These are phyloP conservation scores for Nephrotoma flavescens DNA, from an alignment of 2,888 invertebrate genomes.

Conservation along the genomic window DNA sequence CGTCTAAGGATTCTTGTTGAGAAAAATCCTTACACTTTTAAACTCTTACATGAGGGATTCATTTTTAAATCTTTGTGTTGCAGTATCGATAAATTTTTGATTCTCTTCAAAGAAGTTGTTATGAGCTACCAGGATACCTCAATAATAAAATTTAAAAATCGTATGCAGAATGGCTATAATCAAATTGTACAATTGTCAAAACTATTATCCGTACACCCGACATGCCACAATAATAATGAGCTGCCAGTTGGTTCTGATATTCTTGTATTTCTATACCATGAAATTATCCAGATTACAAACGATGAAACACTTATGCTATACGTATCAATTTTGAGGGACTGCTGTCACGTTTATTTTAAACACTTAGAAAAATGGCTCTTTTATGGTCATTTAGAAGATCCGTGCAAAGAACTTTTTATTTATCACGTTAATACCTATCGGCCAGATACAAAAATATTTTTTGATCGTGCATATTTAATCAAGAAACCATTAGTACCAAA, in stretches of 20 bases:
- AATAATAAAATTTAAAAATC: conserved; percentile 19
- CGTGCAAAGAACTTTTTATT: conserved; percentile 74
- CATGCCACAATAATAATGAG: conserved; percentile 10
- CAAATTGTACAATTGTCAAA: conserved; percentile 22
- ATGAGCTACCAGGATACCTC: conserved; percentile 18
- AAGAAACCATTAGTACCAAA: conserved; percentile 40
- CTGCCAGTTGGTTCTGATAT: conserved; percentile 24
- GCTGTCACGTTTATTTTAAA: conserved; percentile 26
- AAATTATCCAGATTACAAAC: conserved; percentile 22
- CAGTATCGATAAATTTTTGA: conserved; percentile 41
- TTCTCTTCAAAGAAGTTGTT: conserved; percentile 37
- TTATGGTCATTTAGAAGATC: conserved; percentile 67
- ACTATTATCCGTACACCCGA: conserved; percentile 21
- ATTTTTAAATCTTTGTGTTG: conserved; percentile 43
- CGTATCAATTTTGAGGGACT: conserved; percentile 23
- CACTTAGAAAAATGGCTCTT: conserved; percentile 69
- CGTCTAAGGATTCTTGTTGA: conserved; percentile 21
- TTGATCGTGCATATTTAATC: conserved; percentile 26
- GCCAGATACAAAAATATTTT: conserved; percentile 26
- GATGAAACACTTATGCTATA: conserved; percentile 23
- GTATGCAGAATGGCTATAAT: conserved; percentile 21
- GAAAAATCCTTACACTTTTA: conserved; percentile 18
- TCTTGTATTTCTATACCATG: conserved; percentile 24
- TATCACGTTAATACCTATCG: conserved; percentile 21
- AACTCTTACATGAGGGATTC: conserved; percentile 23